Evolutionary conservation across 2,113 vertebrate genomes (phyloP).

Genomic region (Neolamprologus ventralis): DNA sequence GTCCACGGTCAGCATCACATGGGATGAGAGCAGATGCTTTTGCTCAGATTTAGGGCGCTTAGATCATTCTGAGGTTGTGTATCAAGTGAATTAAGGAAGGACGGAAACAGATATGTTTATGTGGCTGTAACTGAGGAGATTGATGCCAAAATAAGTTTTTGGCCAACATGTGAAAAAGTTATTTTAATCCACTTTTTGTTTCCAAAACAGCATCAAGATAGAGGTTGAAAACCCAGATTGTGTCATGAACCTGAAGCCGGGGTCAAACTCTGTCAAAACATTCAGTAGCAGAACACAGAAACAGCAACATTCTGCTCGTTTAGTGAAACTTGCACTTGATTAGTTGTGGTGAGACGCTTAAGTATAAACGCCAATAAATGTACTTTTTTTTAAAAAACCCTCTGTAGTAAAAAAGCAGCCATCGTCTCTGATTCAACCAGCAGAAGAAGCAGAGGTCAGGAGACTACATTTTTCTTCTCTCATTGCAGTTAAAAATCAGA

Average conservation of each 20-base stretch:
- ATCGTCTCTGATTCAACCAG: not conserved
- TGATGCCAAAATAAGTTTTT: not conserved
- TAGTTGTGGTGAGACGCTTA: not conserved
- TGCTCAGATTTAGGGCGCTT: not conserved
- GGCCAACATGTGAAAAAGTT: not conserved
- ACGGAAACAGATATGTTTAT: not conserved
- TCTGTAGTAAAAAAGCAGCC: not conserved
- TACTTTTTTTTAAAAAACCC: too few relatives aligned
- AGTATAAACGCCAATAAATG: not conserved
- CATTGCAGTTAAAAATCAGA: not conserved
- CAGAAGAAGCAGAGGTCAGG: not conserved
- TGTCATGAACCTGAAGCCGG: not conserved
- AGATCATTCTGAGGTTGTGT: not conserved
- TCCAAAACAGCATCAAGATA: not conserved
- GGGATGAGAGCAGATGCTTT: conserved; percentile 9
- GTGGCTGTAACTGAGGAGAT: not conserved
- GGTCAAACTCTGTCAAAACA: not conserved
- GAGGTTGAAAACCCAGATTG: not conserved
- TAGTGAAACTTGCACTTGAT: not conserved
- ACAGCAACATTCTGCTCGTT: not conserved
- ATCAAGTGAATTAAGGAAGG: not conserved
- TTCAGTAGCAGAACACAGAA: not conserved
- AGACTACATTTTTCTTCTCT: not conserved
- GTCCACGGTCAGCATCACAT: conserved; percentile 16
- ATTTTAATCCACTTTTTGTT: not conserved